Evolutionary conservation across 2,888 invertebrate species (phyloP).

Genomic region (Scaeva pyrastri): DNA sequence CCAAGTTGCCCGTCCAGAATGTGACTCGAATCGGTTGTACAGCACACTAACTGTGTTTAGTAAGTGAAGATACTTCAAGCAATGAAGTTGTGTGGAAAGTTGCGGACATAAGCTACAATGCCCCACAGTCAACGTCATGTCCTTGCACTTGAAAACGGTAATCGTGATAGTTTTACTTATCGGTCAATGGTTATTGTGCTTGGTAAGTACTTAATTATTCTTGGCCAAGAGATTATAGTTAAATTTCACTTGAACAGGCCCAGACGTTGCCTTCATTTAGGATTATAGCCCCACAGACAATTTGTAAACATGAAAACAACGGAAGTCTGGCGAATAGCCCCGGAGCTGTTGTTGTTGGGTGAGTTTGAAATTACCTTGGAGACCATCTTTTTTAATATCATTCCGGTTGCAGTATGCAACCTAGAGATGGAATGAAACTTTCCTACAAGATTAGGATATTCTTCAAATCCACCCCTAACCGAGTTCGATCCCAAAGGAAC

Average conservation of each 20-base stretch:
- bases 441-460: slow-evolving; percentile 78
- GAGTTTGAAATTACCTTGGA: slow-evolving; percentile 41
- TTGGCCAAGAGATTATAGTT: neutral
- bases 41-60: slow-evolving; percentile 24
- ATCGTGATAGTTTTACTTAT: slow-evolving; percentile 22
- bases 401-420: slow-evolving; percentile 72
- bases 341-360: slow-evolving; percentile 70
- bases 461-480: slow-evolving; percentile 76
- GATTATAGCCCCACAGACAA: slow-evolving; percentile 77
- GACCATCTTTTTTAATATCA: slow-evolving; percentile 9
- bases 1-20: too few relatives aligned
- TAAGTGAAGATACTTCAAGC: slow-evolving; percentile 38
- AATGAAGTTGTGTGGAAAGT: slow-evolving; percentile 53
- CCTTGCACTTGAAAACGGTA: slow-evolving; percentile 64
- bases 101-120: slow-evolving; percentile 42
- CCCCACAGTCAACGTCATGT: slow-evolving; percentile 59
- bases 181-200: slow-evolving; percentile 26
- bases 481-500: slow-evolving; percentile 76
- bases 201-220: slow-evolving; percentile 36
- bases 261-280: slow-evolving; percentile 75
- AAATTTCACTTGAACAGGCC: slow-evolving; percentile 2
- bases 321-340: slow-evolving; percentile 65
- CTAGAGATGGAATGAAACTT: slow-evolving; percentile 77
- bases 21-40: neutral
- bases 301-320: slow-evolving; percentile 74